phyloP scores from a whole-genome alignment of 2,797 vertebrate genomes.

The Atherinosoma microstoma region DNA sequence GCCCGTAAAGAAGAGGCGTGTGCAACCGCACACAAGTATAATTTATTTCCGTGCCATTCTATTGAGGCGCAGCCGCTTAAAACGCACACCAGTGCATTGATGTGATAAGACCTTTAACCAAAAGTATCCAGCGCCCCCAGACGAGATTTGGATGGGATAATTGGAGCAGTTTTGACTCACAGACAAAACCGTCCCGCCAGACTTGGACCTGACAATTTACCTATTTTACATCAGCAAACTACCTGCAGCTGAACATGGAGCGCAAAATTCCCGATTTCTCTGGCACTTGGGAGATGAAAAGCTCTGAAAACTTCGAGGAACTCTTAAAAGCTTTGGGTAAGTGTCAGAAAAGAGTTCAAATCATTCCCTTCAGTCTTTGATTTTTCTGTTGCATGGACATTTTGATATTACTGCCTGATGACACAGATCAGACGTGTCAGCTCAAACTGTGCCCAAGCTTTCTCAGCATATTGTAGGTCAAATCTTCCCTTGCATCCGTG shows the following conservation, averaged over 20 bases:
- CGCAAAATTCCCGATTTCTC: conserved; percentile 89
- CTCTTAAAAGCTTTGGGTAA: conserved; percentile 91
- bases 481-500: conserved; percentile 42
- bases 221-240: background rate
- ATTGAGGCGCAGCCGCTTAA: conserved; percentile 52
- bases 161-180: conserved; percentile 29
- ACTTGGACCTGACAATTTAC: conserved; percentile 49
- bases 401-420: conserved; percentile 34
- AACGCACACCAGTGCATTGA: conserved; percentile 44
- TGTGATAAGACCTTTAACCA: conserved; percentile 44
- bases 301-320: conserved; percentile 94
- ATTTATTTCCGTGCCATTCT: conserved; percentile 58
- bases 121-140: too few relatives aligned
- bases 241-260: conserved; percentile 74
- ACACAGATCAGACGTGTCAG: conserved; percentile 58
- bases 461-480: conserved; percentile 64
- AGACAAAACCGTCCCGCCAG: conserved; percentile 19
- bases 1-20: conserved; percentile 67
- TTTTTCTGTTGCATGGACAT: background rate
- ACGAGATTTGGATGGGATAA: background rate
- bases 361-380: background rate
- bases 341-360: conserved; percentile 44
- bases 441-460: conserved; percentile 46
- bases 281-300: conserved; percentile 93
- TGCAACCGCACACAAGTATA: conserved; percentile 50